Evolutionary conservation across 2,888 invertebrate species (phyloP), one percentile per base, ranked within the genome.

Genomic region (Limnephilus rhombicus): DNA sequence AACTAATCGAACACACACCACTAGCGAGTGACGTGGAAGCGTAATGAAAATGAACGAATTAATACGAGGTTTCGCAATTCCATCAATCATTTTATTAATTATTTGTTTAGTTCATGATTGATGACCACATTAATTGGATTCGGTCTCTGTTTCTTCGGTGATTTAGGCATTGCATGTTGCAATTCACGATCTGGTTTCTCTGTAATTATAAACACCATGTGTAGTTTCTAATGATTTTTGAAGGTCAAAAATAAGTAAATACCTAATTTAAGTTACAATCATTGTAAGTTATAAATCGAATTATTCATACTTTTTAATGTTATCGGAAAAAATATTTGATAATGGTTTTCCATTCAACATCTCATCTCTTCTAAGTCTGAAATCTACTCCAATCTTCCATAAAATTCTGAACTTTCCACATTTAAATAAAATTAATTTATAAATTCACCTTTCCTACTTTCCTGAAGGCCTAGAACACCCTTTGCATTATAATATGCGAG

Each of bases 51-150:
- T 68, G 68, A 68, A n/a, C n/a, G 68, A 2, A 68, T 68, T n/a
- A 68, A 68, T 68, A n/a, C 9, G 24, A 24, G 53, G n/a, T 68
- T 68, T 68, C 68, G n/a, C 68, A 68, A 68, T 68, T 68, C 68
- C 68, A n/a, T 68, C 68, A 68, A 68, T 68, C 68, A 68, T 68
- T 68, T 68, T 68, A 68, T 68, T 68, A 68, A 68, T 68, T 68
- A 68, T 68, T 68, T 68, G 68, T 68, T 68, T 68, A 24, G 7
- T 68, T 68, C 7, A 68, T 68, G 68, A 68, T 68, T 68, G 68
- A 68, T 68, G 24, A 9, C 24, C 68, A 24, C 7, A 68, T 68
- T 68, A n/a, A 68, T 68, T 68, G 24, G 24, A 2, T 68, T 68
- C 68, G 24, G 68, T 68, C 68, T 24, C 24, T 68, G 68, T 68